Percentiles rank a stretch among this genome's conserved stretches.
These are phyloP conservation scores for Trissoscelio sp. DNA, from an alignment of 2,888 invertebrate species.

Conservation along the genomic window DNA sequence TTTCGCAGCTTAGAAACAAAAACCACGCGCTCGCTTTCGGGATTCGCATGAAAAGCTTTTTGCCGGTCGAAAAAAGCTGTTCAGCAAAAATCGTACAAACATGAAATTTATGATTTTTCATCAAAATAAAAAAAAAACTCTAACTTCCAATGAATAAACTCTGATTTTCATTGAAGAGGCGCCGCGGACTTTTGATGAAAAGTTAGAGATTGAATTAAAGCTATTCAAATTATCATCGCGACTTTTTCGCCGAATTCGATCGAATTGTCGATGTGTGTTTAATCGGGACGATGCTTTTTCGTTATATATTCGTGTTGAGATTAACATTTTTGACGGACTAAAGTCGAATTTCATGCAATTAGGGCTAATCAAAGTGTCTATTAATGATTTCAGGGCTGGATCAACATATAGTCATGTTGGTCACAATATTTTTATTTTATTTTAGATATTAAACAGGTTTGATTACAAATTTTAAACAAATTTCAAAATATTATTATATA, in stretches of 20 bases:
- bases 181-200: conserved; percentile 6
- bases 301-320: too few species aligned
- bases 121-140: background rate
- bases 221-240: conserved; percentile 23
- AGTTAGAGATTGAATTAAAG: conserved; percentile 29
- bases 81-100: conserved; percentile 24
- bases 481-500: too few species aligned
- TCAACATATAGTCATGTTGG: too few species aligned
- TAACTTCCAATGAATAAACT: conserved; percentile 30
- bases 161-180: conserved; percentile 24
- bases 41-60: background rate
- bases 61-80: conserved; percentile 32
- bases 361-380: conserved; percentile 15
- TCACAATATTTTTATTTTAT: too few species aligned
- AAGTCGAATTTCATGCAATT: conserved; percentile 9
- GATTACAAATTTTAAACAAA: too few species aligned
- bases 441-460: too few species aligned
- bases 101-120: conserved; percentile 34
- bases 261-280: background rate
- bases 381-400: too few species aligned
- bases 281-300: background rate
- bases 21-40: too few species aligned
- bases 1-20: conserved; percentile 9
- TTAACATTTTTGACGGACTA: conserved; percentile 7
- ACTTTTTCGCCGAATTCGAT: background rate